Base-by-base conservation (phyloP, 1,140 invertebrate species). In the Lineus longissimus region DNA sequence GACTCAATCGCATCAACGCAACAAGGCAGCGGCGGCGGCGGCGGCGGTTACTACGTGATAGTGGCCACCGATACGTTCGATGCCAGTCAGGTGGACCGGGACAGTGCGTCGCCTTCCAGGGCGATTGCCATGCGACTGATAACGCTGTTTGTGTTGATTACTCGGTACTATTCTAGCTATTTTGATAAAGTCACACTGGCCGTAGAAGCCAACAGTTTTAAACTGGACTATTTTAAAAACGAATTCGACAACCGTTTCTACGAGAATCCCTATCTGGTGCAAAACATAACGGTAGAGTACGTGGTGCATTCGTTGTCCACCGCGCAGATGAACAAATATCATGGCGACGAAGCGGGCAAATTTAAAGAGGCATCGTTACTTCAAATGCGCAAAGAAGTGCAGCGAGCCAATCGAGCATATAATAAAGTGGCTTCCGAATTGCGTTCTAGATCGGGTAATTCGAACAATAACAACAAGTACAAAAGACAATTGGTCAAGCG, bases 151-250 rank as follows among this genome's bases (percentile, higher is more conserved):
- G 47, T 51, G n/a, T 7, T 51, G 47, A 51, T 51, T n/a, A 51
- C 47, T 4, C 6, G 47, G 25, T 51, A 51, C 47, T 51, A 51
- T 27, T 36, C 33, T 36, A n/a, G 25, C 47, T 51, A 51, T 51
- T 51, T 51, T 51, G 47, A 51, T n/a, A n/a, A 51, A n/a, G n/a
- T 23, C 25, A 27, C 25, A 51, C 6, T 51, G 9, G 47, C 47
- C n/a, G 47, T 51, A 9, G 47, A 51, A 51, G 47, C 47, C 6
- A 51, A 51, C 47, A 51, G 47, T 27, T 51, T 51, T n/a, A 19
- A 51, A 27, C n/a, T 51, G 47, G 25, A 51, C n/a, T 27, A 7
- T n/a, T 51, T 51, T n/a, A 51, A 51, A 51, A 4, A 19, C 25
- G 47, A 51, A n/a, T 51, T 51, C n/a, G 47, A 51, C 47, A 7